Evolutionary conservation across 2,888 invertebrate genomes (phyloP), one percentile per base, ranked within the genome.

Genomic region (Taenaris catops): DNA sequence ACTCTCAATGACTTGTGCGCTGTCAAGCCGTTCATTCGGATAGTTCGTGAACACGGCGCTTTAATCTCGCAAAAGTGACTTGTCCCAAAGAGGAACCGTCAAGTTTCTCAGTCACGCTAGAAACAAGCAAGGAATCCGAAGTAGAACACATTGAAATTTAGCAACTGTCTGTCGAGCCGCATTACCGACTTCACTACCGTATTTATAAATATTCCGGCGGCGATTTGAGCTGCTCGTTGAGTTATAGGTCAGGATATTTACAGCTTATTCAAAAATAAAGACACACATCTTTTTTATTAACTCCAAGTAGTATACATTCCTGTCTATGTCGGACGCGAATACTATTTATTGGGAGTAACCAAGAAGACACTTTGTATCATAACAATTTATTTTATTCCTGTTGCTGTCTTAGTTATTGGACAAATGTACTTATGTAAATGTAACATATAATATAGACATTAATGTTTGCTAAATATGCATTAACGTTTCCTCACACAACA

Each of bases 131-230:
- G 63, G 61, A 59, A 67, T 71, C 66, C 54, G 62, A 83, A 81
- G 68, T 80, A 69, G 80, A 76, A 63, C 81, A 72, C 73, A 74
- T 74, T 81, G 83, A 84, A 79, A 84, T 84, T 78, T 83, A 81
- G 79, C 84, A 83, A 83, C 84, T 86, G 84, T 73, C 78, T 72
- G 76, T 72, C 74, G 66, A 59, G 64, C 55, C 64, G 67, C 71
- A 74, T 78, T 76, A 75, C 75, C 57, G 68, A 63, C 59, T 67
- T 57, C 55, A 66, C 76, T 68, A 64, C 70, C 62, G 73, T 73
- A 79, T 80, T 79, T 80, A 83, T 78, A 81, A 78, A 80, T 79
- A 75, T 73, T 79, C 69, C 48, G 58, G 54, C 57, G 64, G 69
- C 67, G 63, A 66, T 71, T 72, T 68, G 63, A 68, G 63, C 61